These are phyloP conservation scores for Ascaphus truei DNA, from an alignment of 2,113 vertebrate genomes.

Conservation along the genomic window DNA sequence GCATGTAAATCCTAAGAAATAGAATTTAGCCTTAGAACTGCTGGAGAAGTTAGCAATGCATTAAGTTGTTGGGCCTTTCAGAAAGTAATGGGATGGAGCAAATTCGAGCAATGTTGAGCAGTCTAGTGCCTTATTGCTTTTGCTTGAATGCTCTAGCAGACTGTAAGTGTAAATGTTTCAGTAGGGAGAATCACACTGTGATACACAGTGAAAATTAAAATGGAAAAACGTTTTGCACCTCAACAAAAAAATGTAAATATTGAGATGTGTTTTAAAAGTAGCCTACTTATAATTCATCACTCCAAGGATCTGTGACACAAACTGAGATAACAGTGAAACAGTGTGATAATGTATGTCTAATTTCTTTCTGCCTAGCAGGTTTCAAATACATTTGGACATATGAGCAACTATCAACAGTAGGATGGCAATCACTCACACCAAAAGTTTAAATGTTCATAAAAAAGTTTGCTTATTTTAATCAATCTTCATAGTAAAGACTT, in stretches of 20 bases:
- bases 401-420: not conserved
- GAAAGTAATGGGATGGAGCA: not conserved
- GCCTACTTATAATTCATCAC: not conserved
- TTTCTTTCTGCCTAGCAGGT: not conserved
- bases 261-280: not conserved
- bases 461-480: not conserved
- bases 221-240: constrained; percentile 20
- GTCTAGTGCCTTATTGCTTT: not conserved
- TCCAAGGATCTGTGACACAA: not conserved
- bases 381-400: not conserved
- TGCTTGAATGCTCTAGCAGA: constrained; percentile 11
- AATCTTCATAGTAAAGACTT: too few relatives aligned
- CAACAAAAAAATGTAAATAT: constrained; percentile 31
- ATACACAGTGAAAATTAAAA: constrained; percentile 4
- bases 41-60: not conserved
- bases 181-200: not conserved
- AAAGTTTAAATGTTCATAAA: not conserved
- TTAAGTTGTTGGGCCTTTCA: not conserved
- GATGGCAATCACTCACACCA: not conserved
- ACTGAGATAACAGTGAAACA: not conserved
- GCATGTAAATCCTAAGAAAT: too few relatives aligned
- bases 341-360: too few relatives aligned
- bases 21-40: not conserved
- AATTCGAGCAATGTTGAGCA: not conserved
- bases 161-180: constrained; percentile 22